Percentiles rank a stretch among this genome's conserved stretches.
phyloP scores from a whole-genome alignment of 92 coral and sea anemone genomes.

The Paragorgia papillata region DNA sequence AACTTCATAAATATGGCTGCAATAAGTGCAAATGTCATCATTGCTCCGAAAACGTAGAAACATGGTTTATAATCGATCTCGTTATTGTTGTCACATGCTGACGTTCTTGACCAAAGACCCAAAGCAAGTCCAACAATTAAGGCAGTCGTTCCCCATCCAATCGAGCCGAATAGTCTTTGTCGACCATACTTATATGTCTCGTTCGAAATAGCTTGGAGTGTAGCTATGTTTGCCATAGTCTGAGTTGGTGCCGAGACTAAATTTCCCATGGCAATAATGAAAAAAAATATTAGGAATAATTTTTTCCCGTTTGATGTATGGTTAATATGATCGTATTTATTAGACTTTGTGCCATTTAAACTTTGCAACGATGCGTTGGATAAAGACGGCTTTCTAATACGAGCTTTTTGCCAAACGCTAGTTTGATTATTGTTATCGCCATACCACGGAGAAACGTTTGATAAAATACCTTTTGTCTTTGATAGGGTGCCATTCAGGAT shows the following conservation, averaged over 20 bases:
- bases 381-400: too few relatives aligned
- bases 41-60: constrained; percentile 64
- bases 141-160: constrained; percentile 72
- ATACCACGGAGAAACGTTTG: neutral
- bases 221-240: neutral
- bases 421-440: too few relatives aligned
- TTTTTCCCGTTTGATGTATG: neutral
- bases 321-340: neutral
- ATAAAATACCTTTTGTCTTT: constrained; percentile 3
- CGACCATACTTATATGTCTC: neutral
- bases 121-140: constrained; percentile 69
- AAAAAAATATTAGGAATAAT: neutral
- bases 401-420: too few relatives aligned
- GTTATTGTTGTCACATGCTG: constrained; percentile 55
- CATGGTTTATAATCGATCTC: constrained; percentile 76
- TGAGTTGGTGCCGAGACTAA: neutral
- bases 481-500: neutral
- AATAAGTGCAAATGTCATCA: constrained; percentile 68
- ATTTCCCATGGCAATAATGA: neutral
- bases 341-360: neutral
- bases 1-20: constrained; percentile 67
- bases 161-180: constrained; percentile 65
- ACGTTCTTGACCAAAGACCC: constrained; percentile 63
- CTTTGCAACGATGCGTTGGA: neutral
- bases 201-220: neutral